Base-by-base conservation (phyloP, 1,140 invertebrate species). In the Polypedilum vanderplanki region DNA sequence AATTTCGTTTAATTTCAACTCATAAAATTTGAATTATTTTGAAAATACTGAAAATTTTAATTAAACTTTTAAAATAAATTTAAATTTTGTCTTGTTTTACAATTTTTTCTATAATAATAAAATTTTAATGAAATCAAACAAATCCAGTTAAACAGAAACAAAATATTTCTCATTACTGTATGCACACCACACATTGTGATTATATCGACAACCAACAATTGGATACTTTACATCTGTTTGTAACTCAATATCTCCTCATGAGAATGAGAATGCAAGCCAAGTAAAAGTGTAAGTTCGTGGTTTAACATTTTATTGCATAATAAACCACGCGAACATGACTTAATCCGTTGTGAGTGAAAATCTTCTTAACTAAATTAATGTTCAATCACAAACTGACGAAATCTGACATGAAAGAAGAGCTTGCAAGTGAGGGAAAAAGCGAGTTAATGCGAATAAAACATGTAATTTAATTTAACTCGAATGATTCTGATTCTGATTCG, bases 141-240 rank as follows among this genome's bases (percentile, higher is more conserved):
- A 33, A 33, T 33, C 5, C 5, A 33, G 24, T 5, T 33, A 33
- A 33, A 33, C 24, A 33, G 24, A 33, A 33, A 33, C 24, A 33
- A 33, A 33, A 33, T 33, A 57, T 57, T 57, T 15, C 46, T 57
- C 46, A 57, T 57, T 57, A 57, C 46, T 57, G 46, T 57, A 57
- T 57, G n/a, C 46, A 57, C n/a, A 57, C 46, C 46, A n/a, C 46
- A 57, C 46, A 12, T n/a, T 57, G 46, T 57, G 46, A 57, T 57
- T 57, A 57, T 57, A 57, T 15, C 12, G 46, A 9, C 12, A 57
- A 57, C 12, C 46, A 57, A 57, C 46, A 57, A 57, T 57, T 57
- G 46, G 46, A 57, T 57, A 57, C n/a, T n/a, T 57, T 57, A 57
- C 46, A 57, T 57, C 46, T 57, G 46, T 57, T 57, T 57, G 46